Evolutionary conservation across 2,113 vertebrate species (phyloP), one percentile per base, ranked within the genome.

Genomic region (Naja naja): DNA sequence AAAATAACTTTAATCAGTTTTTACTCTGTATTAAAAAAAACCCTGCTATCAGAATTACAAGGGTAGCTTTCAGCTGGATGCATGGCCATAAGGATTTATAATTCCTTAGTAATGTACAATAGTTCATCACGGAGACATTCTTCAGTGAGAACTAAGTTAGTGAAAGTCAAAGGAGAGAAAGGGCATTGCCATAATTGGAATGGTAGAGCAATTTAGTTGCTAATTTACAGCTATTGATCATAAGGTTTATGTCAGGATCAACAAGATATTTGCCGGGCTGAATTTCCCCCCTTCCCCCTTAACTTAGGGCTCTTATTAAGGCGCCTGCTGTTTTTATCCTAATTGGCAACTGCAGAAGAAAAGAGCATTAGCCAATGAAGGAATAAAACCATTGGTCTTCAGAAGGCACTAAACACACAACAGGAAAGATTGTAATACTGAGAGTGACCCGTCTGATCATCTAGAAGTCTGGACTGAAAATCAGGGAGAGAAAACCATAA

Each of bases 171-270:
- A 88, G 23, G 52, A 91, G 90, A 85, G n/a, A 85, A 91, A 58
- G 87, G 87, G 58, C 34, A 23, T 27, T 30, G 85, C 4, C 85
- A 30, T 93, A 88, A 91, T 88, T 89, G 54, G 54, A 85, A 43
- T 4, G 5, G 49, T 45, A 20, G 55, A 93, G 53, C 60, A 27
- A 54, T 85, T 93, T 91, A 87, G 34, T 89, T 93, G 27, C 58
- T 93, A 91, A 89, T 93, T 93, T 88, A 91, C 64, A 89, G 53
- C 69, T 91, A 54, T 34, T 93, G 54, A 45, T 85, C 85, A 91
- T 93, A 53, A 91, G 90, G 60, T 88, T 60, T 56, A 58, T 54
- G 39, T 6, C 53, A 49, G 52, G 43, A 58, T 81, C 39, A 91
- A 55, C 34, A 39, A 39, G 53, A 39, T 43, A 43, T 6, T 87